phyloP scores from a whole-genome alignment of 35 echinoderm and acorn worm species.

The Ophiothrix spiculata region DNA sequence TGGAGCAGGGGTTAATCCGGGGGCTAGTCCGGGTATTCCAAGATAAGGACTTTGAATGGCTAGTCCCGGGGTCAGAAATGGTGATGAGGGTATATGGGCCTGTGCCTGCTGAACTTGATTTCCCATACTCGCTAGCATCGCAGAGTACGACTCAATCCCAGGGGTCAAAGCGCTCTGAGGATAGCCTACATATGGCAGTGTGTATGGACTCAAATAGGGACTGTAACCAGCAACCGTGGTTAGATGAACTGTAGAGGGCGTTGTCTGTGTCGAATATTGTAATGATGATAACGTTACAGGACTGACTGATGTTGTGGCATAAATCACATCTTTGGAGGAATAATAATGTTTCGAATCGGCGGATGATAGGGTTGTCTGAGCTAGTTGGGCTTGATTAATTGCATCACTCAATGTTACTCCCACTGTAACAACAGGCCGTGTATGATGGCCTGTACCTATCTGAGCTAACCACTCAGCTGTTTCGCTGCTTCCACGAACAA shows the following conservation, averaged over 20 bases:
- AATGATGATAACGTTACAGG: not conserved
- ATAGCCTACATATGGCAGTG: not conserved
- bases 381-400: not conserved
- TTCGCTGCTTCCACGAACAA: not conserved
- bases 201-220: slow-evolving; percentile 24
- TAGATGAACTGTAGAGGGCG: slow-evolving; percentile 18
- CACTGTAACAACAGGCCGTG: not conserved
- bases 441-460: not conserved
- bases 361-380: not conserved
- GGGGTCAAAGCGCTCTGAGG: slow-evolving; percentile 19
- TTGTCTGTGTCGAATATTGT: slow-evolving; percentile 8
- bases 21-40: not conserved
- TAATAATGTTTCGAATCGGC: not conserved
- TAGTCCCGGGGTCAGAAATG: slow-evolving; percentile 18
- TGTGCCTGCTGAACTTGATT: slow-evolving; percentile 69
- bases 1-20: not conserved
- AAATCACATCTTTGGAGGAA: not conserved
- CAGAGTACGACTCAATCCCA: slow-evolving; percentile 76
- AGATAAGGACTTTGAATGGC: slow-evolving; percentile 18
- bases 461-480: not conserved
- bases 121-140: slow-evolving; percentile 88
- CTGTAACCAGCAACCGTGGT: slow-evolving; percentile 14
- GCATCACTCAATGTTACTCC: not conserved
- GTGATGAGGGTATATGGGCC: slow-evolving; percentile 26
- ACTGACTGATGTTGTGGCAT: not conserved